A percentile compares a stretch with the other conserved stretches of the same genome.
phyloP scores from a whole-genome alignment of 2,888 invertebrate species.

The Vannuccia rotundouncinata region DNA sequence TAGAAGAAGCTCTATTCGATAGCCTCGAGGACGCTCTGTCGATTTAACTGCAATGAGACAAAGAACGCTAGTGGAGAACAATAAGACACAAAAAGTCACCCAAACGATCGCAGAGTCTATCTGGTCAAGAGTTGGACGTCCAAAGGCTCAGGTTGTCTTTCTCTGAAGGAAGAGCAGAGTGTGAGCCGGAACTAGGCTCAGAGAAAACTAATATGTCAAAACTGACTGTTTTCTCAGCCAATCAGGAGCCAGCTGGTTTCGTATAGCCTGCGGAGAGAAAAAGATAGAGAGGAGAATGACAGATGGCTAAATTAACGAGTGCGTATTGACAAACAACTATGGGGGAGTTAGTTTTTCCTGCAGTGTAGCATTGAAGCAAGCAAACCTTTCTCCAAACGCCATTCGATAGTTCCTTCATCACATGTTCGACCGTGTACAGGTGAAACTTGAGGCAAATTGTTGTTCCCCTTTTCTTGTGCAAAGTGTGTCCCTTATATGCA shows the following conservation, averaged over 20 bases:
- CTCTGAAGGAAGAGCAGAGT: background rate
- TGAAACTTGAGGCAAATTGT: background rate
- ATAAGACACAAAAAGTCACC: background rate
- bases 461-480: background rate
- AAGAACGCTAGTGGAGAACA: background rate
- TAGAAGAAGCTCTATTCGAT: background rate
- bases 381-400: background rate
- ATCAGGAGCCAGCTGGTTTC: background rate
- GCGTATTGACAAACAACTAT: slow-evolving; percentile 2
- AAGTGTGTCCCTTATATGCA: background rate
- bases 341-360: background rate
- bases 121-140: background rate
- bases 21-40: background rate
- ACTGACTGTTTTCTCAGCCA: slow-evolving; percentile 7
- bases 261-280: background rate
- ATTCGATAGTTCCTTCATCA: slow-evolving; percentile 9
- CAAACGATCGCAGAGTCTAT: background rate
- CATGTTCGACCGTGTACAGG: background rate
- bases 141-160: background rate
- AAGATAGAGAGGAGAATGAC: background rate
- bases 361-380: no score
- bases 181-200: slow-evolving; percentile 15
- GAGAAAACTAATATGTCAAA: slow-evolving; percentile 19
- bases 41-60: background rate
- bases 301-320: slow-evolving; percentile 23